Percentiles rank a stretch among this genome's conserved stretches.
These are phyloP conservation scores for Phocoena sinus DNA, from an alignment of 2,113 vertebrate genomes.

Conservation along the genomic window DNA sequence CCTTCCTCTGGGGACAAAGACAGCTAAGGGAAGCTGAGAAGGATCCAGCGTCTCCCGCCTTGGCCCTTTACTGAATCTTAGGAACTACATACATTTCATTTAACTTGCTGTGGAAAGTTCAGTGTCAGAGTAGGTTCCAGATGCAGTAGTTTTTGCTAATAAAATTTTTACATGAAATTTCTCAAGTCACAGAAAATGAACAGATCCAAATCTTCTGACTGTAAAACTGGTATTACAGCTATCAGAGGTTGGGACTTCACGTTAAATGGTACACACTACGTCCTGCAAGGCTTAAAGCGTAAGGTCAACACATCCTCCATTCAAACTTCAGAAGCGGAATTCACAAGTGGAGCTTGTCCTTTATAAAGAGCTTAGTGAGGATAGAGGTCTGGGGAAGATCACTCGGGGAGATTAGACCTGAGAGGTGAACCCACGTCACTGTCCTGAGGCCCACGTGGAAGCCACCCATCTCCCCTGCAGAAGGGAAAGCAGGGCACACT, in stretches of 20 bases:
- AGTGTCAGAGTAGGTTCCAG: neutral
- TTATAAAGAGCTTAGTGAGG: conserved; percentile 56
- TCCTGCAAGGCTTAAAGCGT: neutral
- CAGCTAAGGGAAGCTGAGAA: neutral
- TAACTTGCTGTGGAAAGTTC: neutral
- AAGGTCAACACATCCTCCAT: neutral
- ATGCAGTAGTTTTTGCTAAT: neutral
- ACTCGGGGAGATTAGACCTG: conserved; percentile 14
- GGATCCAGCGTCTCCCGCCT: neutral
- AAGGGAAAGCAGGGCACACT: neutral
- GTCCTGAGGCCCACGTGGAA: neutral
- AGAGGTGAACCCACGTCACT: neutral
- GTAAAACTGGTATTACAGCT: neutral
- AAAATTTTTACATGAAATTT: neutral
- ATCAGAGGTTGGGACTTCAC: too few relatives aligned
- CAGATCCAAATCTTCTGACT: neutral
- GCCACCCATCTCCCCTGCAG: neutral
- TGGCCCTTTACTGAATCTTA: neutral
- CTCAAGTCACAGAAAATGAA: neutral
- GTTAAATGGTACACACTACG: accelerated
- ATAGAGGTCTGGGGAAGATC: neutral
- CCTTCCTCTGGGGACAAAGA: neutral
- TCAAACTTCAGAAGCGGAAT: neutral
- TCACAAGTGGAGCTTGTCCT: neutral
- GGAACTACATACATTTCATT: neutral